phyloP scores from a whole-genome alignment of 2,113 vertebrate species.

The Chlorocebus sabaeus region DNA sequence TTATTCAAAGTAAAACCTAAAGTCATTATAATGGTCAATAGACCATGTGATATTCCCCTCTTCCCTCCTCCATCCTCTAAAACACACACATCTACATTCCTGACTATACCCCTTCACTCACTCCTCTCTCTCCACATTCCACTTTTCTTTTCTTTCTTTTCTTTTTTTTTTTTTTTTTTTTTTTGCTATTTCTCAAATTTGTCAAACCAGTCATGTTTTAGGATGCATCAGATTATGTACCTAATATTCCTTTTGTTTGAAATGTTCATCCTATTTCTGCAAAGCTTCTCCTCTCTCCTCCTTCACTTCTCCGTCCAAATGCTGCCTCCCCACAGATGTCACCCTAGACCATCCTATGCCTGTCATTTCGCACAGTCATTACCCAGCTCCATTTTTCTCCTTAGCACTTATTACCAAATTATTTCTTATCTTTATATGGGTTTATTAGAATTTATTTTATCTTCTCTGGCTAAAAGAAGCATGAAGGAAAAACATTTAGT shows the following conservation, averaged over 20 bases:
- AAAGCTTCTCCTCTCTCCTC: neutral
- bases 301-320: neutral
- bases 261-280: neutral
- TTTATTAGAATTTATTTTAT: neutral
- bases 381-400: neutral
- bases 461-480: neutral
- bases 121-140: neutral
- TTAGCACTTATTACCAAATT: neutral
- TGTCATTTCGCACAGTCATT: neutral
- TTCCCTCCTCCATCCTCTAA: neutral
- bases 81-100: no score
- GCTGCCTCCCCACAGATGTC: neutral
- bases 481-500: neutral
- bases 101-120: rapidly evolving
- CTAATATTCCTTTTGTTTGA: neutral
- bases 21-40: neutral
- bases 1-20: neutral
- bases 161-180: no score
- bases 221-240: neutral
- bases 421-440: neutral
- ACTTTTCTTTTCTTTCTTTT: neutral
- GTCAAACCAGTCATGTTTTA: neutral
- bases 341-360: neutral
- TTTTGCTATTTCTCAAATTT: neutral
- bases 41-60: rapidly evolving